Percentiles rank a stretch among this genome's conserved stretches.
These are phyloP conservation scores for Craterocephalus amniculus DNA, from an alignment of 2,797 vertebrate species.

Conservation along the genomic window DNA sequence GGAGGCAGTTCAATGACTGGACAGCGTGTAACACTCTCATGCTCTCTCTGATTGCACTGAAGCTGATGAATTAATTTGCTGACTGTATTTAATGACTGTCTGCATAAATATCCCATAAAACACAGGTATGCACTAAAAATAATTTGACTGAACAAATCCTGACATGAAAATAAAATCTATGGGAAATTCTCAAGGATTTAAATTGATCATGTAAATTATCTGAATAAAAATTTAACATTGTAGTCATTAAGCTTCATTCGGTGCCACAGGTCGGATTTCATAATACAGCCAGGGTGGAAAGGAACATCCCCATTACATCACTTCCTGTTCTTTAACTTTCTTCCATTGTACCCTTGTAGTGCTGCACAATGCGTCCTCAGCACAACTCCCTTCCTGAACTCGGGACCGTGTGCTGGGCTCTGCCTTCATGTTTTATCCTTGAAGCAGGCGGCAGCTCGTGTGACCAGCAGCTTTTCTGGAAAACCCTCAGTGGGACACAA, in stretches of 20 bases:
- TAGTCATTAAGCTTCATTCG: not conserved
- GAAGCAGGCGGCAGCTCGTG: conserved; percentile 1
- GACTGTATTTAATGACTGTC: no score
- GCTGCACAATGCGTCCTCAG: conserved; percentile 58
- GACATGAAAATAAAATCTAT: not conserved
- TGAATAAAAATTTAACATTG: not conserved
- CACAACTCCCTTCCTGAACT: conserved; percentile 71
- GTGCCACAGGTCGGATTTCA: conserved; percentile 26
- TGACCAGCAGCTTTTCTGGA: conserved; percentile 29
- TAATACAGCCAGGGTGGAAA: conserved; percentile 28
- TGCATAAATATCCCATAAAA: not conserved
- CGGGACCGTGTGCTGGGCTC: conserved; percentile 12
- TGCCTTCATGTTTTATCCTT: conserved; percentile 19
- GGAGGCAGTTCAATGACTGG: no score
- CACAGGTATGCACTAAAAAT: not conserved
- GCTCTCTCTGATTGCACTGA: not conserved
- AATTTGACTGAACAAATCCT: not conserved
- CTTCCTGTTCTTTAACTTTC: conserved; percentile 66
- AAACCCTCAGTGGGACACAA: conserved; percentile 36
- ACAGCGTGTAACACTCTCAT: no score
- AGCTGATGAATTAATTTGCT: not conserved
- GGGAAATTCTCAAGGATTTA: not conserved
- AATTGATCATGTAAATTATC: not conserved
- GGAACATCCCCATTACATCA: conserved; percentile 38
- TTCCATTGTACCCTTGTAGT: conserved; percentile 51